Evolutionary conservation across 2,888 invertebrate genomes (phyloP).

Genomic region (Cheilosia pagana): DNA sequence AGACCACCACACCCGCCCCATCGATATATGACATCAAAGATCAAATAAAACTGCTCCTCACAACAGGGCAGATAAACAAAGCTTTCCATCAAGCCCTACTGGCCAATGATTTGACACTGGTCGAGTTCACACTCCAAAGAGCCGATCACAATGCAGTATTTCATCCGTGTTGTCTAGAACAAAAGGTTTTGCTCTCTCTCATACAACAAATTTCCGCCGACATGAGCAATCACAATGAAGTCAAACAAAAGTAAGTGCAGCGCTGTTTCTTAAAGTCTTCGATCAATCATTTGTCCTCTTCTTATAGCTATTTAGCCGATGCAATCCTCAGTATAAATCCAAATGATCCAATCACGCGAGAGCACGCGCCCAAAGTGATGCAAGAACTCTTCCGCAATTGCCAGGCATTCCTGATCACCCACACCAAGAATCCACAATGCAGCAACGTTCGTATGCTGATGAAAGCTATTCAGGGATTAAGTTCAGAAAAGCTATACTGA

Average conservation of each 20-base stretch:
- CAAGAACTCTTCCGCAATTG: constrained; percentile 91
- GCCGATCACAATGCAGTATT: constrained; percentile 93
- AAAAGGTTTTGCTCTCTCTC: constrained; percentile 95
- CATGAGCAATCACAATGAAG: constrained; percentile 91
- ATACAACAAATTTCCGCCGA: constrained; percentile 97
- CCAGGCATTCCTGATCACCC: constrained; percentile 86
- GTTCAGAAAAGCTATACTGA: constrained; percentile 58
- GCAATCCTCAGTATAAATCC: constrained; percentile 93
- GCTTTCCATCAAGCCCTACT: constrained; percentile 96
- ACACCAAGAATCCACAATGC: constrained; percentile 87
- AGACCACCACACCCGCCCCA: constrained; percentile 90
- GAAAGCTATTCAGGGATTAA: constrained; percentile 82
- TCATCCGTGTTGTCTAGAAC: constrained; percentile 89
- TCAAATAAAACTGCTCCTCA: constrained; percentile 88
- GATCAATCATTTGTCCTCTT: constrained; percentile 8
- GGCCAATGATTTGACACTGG: constrained; percentile 93
- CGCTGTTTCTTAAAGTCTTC: background rate
- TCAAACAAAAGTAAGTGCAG: constrained; percentile 89
- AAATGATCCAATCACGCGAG: constrained; percentile 90
- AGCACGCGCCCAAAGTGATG: constrained; percentile 92
- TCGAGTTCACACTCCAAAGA: constrained; percentile 93
- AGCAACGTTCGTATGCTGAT: constrained; percentile 83
- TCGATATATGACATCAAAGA: constrained; percentile 86
- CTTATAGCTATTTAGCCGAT: constrained; percentile 92
- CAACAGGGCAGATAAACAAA: constrained; percentile 90